These are phyloP conservation scores for Phalangium opilio DNA, from an alignment of 2,888 invertebrate genomes.

Conservation along the genomic window DNA sequence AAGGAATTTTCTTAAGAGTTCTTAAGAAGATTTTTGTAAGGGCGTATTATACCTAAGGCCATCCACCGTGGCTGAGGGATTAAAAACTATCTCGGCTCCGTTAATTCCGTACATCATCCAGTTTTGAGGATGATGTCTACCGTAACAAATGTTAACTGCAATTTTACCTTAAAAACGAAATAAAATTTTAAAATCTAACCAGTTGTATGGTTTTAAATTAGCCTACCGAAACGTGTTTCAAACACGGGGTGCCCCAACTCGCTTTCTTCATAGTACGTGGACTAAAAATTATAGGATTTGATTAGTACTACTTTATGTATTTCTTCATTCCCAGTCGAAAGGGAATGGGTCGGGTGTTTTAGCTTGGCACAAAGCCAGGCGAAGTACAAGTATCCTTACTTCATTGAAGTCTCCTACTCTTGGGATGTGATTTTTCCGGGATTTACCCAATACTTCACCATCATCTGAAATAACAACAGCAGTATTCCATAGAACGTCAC, in stretches of 20 bases:
- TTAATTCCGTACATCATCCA: constrained; percentile 96
- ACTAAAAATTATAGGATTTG: too few species aligned
- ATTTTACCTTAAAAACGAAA: constrained; percentile 41
- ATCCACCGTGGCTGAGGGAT: constrained; percentile 80
- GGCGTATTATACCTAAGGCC: constrained; percentile 46
- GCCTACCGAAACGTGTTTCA: constrained; percentile 56
- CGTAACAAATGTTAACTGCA: constrained; percentile 93
- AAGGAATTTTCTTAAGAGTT: too few species aligned
- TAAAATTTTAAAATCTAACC: too few species aligned
- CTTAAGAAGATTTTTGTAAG: too few species aligned
- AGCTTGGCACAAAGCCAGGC: too few species aligned
- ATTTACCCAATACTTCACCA: constrained; percentile 76
- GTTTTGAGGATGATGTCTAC: constrained; percentile 91
- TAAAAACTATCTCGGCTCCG: constrained; percentile 96
- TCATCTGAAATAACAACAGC: constrained; percentile 75
- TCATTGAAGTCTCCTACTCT: constrained; percentile 95
- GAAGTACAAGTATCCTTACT: too few species aligned
- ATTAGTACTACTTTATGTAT: too few species aligned
- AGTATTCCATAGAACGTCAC: constrained; percentile 84
- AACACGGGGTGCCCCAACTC: constrained; percentile 89
- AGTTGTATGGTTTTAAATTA: too few species aligned
- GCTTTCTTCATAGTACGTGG: constrained; percentile 86
- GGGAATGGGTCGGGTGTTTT: too few species aligned
- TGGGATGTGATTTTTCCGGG: constrained; percentile 97
- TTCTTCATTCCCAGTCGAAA: too few species aligned